Base-by-base conservation (phyloP, 2,888 invertebrate genomes). In the Trichogramma dendrolimi region DNA sequence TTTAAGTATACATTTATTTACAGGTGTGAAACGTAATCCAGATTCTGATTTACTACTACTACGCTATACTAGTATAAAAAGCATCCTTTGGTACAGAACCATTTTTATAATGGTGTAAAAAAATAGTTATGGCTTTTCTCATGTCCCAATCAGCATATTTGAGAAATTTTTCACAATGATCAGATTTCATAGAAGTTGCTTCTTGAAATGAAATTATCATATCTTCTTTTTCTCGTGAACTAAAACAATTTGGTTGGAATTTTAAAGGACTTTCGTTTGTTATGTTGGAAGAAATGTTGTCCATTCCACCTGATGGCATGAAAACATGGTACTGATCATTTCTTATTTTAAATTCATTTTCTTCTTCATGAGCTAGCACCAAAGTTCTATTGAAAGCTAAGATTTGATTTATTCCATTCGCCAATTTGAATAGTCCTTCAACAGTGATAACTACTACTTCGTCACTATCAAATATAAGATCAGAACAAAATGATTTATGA, bases 251-350 rank as follows among this genome's bases (percentile, higher is more conserved):
- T 8, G 69, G 41, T 39, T 71, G 42, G 53, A 67, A 62, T 42
- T 70, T 67, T 0, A 69, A 67, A 4, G 60, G 55, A 11, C 54
- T 49, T 40, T 67, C 67, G 54, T 46, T 57, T 41, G 54, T 49
- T 11, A 66, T 41, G 41, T 70, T 68, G 27, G 67, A 66, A 10
- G 63, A 50, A 6, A 64, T 58, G 7, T 67, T 58, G 4, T 69
- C 64, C 49, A 64, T 62, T 14, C 65, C 65, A 5, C 65, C 61
- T 7, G 66, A 64, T n/a, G 69, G 66, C 5, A 66, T 59, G 60
- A 70, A 62, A 5, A 90, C 82, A 71, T 85, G 83, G 8, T 88
- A 70, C 80, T 86, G 83, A 71, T 91, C 91, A 72, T 90, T 88
- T 4, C 80, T 72, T 58, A 91, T 87, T 66, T 83, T 83, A 73